These are phyloP conservation scores for Drosophila sp. DNA, from an alignment of 1,140 invertebrate genomes.

Conservation along the genomic window DNA sequence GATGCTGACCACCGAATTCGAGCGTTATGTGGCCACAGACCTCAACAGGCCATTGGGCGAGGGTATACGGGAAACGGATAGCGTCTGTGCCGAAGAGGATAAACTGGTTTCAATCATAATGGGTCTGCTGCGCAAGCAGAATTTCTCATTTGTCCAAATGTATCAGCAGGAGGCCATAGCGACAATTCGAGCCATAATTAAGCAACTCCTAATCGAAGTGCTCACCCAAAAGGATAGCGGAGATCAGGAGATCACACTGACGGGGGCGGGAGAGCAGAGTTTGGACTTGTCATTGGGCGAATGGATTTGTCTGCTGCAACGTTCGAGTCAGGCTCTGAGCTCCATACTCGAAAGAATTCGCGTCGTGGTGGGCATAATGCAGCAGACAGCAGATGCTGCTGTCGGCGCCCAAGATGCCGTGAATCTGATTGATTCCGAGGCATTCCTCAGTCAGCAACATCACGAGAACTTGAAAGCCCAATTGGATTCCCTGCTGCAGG, in stretches of 20 bases:
- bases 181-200: conserved; percentile 93
- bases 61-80: conserved; percentile 85
- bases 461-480: conserved; percentile 87
- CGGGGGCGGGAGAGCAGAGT: conserved; percentile 88
- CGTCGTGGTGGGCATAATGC: conserved; percentile 89
- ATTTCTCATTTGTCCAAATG: conserved; percentile 93
- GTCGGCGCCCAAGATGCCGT: conserved; percentile 84
- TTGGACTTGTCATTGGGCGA: conserved; percentile 88
- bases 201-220: conserved; percentile 93
- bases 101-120: conserved; percentile 94
- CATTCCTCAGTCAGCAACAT: conserved; percentile 89
- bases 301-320: conserved; percentile 91
- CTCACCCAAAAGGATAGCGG: conserved; percentile 84
- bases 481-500: conserved; percentile 90
- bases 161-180: conserved; percentile 95
- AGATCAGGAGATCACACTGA: conserved; percentile 87
- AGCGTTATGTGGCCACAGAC: conserved; percentile 94
- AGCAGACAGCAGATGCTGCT: conserved; percentile 86
- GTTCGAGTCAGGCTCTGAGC: conserved; percentile 88
- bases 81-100: conserved; percentile 90
- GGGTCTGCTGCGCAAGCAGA: conserved; percentile 92
- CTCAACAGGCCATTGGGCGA: conserved; percentile 91
- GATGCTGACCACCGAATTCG: conserved; percentile 98
- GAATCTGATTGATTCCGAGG: conserved; percentile 86
- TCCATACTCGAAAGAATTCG: conserved; percentile 86